A percentile compares a stretch with the other conserved stretches of the same genome.
Evolutionary conservation across 2,888 invertebrate species (phyloP).

Genomic region (Allacma fusca): DNA sequence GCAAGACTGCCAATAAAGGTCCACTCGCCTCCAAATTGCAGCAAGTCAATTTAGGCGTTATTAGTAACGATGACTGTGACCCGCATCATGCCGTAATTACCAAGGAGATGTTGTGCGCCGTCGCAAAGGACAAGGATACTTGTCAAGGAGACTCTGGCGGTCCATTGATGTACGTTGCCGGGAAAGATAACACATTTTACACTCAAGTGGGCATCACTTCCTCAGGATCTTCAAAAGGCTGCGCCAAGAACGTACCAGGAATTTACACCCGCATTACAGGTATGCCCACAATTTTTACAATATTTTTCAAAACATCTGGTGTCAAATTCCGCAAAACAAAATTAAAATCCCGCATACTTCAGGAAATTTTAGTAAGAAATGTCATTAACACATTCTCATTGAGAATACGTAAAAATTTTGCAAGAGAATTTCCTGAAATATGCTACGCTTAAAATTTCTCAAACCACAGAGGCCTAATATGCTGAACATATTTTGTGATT

Average conservation of each 20-base stretch:
- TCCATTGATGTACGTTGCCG: neutral
- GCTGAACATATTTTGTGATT: too few relatives aligned
- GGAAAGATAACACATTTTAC: neutral
- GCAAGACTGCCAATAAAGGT: neutral
- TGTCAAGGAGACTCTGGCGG: slow-evolving; percentile 19
- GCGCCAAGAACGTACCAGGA: neutral
- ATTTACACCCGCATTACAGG: slow-evolving; percentile 8
- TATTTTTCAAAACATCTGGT: too few relatives aligned
- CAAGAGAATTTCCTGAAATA: too few relatives aligned
- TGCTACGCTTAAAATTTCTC: too few relatives aligned
- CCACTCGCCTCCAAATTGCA: neutral
- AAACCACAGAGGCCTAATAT: too few relatives aligned
- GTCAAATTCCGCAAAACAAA: too few relatives aligned
- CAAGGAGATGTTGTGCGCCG: neutral
- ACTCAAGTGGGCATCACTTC: slow-evolving; percentile 2
- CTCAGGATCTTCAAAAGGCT: neutral
- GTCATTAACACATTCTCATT: too few relatives aligned
- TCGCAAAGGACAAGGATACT: neutral
- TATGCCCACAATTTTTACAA: neutral
- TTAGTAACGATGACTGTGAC: neutral
- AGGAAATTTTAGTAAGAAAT: too few relatives aligned
- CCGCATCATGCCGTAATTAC: neutral
- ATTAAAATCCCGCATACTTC: too few relatives aligned
- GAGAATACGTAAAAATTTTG: too few relatives aligned
- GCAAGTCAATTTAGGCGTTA: neutral